Percentiles rank a stretch among this genome's conserved stretches.
Conservation (phyloP, 2,888 invertebrate species). For the Lycaena phlaeas region DNA sequence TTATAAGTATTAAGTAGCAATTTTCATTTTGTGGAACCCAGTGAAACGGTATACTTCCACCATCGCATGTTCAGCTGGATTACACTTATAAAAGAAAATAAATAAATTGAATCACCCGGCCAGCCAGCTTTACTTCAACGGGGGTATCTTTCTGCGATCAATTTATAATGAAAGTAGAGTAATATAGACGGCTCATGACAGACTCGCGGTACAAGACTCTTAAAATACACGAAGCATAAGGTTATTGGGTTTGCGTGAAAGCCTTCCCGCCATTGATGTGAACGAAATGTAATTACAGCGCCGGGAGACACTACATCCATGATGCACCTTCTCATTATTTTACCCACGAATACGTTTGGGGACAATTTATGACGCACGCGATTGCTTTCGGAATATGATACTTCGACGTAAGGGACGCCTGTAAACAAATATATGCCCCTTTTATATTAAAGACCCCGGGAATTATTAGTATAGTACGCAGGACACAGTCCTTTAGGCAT, state of each 20-base stretch:
- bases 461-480: too few species aligned
- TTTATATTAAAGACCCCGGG: too few species aligned
- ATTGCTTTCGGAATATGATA: background rate
- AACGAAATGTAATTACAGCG: slow-evolving; percentile 38
- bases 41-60: too few species aligned
- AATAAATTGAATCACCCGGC: too few species aligned
- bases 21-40: too few species aligned
- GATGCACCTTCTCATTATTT: slow-evolving; percentile 7
- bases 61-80: too few species aligned
- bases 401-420: background rate
- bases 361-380: background rate
- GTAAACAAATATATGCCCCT: too few species aligned
- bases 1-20: too few species aligned
- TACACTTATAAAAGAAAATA: too few species aligned
- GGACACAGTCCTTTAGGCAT: too few species aligned
- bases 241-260: slow-evolving; percentile 37
- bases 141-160: background rate
- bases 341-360: background rate
- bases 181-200: background rate
- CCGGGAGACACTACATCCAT: slow-evolving; percentile 11
- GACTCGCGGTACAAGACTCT: slow-evolving; percentile 8
- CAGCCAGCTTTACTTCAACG: too few species aligned
- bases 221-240: slow-evolving; percentile 16
- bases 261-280: slow-evolving; percentile 32
- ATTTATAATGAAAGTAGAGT: background rate